These are phyloP conservation scores for Drosophila cognata DNA, from an alignment of 2,888 invertebrate species.

Conservation along the genomic window DNA sequence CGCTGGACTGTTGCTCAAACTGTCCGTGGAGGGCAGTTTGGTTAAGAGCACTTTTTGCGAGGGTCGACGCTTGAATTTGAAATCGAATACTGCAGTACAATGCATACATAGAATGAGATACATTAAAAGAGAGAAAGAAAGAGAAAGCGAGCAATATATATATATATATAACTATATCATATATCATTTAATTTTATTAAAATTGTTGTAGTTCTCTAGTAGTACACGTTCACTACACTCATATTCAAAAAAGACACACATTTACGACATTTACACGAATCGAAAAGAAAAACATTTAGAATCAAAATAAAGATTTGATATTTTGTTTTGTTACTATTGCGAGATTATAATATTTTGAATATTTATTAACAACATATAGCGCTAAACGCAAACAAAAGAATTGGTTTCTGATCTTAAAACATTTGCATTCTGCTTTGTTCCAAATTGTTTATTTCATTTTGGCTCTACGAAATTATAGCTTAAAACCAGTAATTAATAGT, in stretches of 20 bases:
- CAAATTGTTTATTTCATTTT: background rate
- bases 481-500: background rate
- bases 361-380: background rate
- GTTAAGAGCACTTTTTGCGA: slow-evolving; percentile 86
- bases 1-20: slow-evolving; percentile 87
- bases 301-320: background rate
- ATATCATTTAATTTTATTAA: slow-evolving; percentile 4
- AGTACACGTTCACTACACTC: slow-evolving; percentile 3
- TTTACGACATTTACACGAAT: slow-evolving; percentile 25
- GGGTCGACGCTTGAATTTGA: slow-evolving; percentile 85
- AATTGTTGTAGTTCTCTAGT: slow-evolving; percentile 10
- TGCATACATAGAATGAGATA: slow-evolving; percentile 57
- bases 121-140: slow-evolving; percentile 46
- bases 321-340: background rate
- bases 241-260: slow-evolving; percentile 2
- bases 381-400: background rate
- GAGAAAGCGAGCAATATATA: slow-evolving; percentile 59
- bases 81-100: slow-evolving; percentile 80
- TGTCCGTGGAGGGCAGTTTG: slow-evolving; percentile 87
- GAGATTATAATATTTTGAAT: background rate
- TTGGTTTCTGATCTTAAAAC: background rate
- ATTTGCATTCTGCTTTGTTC: background rate
- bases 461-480: background rate
- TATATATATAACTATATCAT: slow-evolving; percentile 21
- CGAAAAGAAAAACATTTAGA: slow-evolving; percentile 12